Evolutionary conservation across 2,888 invertebrate species (phyloP), one percentile per base, ranked within the genome.

Genomic region (Epistrophe eligans): DNA sequence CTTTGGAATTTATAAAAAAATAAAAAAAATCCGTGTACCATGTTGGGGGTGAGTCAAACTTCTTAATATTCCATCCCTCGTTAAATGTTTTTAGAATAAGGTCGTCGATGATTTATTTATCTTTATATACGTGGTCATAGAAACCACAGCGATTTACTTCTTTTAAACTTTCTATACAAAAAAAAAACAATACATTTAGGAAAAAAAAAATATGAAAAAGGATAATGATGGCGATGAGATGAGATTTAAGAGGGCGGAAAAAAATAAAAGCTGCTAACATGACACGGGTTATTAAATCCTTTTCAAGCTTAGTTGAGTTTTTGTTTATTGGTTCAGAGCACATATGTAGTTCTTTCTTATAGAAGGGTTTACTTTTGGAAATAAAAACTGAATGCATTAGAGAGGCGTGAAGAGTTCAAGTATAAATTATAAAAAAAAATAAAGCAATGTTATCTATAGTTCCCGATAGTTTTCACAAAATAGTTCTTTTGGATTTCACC

Each of bases 11-110:
- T 13, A 55, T n/a, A 13, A 24, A 48, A 73, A 60, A 73, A 73
- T 19, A 57, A 62, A 57, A 70, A 73, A 76, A 64, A 28, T 11
- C 13, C 35, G n/a, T 24, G 28, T 2, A 3, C 15, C 13, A 32
- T 35, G 5, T 28, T 66, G 60, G 70, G 70, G 45, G 24, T 60
- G 83, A 24, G 58, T 67, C 15, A 52, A 60, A 28, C 43, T 35
- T 57, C 67, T 62, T 74, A 45, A 48, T 43, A 17, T 80, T 72
- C 70, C 58, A 81, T 67, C 81, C 81, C 81, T 84, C 81, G 81
- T 84, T 84, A 81, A 77, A 72, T 84, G 32, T 38, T 66, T 58
- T 28, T 55, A 8, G 52, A 66, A 77, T 38, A 52, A 58, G 55
- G 52, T 64, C 62, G 77, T 64, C 55, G 62, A n/a, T 81, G 55